Evolutionary conservation across 2,113 vertebrate genomes (phyloP), one percentile per base, ranked within the genome.

Genomic region (Dissostichus mawsoni): DNA sequence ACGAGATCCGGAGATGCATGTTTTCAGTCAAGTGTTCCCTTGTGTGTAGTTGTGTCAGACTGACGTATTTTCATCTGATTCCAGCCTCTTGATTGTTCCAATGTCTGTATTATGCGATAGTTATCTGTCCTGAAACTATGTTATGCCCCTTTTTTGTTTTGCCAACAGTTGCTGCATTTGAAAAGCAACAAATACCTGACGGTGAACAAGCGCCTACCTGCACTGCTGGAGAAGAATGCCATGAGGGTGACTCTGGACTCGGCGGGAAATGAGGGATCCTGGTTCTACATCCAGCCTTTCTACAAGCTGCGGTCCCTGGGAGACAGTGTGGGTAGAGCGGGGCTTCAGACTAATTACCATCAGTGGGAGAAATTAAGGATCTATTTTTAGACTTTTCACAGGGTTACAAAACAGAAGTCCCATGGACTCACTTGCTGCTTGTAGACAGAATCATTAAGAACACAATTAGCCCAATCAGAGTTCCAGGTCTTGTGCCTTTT

Each of bases 161-260:
- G 6, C 78, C 90, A 90, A 84, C 94, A 99, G 98, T 93, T 99
- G 90, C 94, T 99, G 90, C 98, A 99, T 85, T 93, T 99, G 93
- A 99, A 99, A 94, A 99, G 98, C 92, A 99, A 99, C 92, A 99
- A 99, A 89, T 99, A 99, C 90, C 94, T 99, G 82, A 99, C 98
- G 0, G 98, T 99, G 92, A 99, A 99, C 92, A 99, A 99, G 93
- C 96, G 98, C 48, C 96, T 99, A 6, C 98, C 98, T 25, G 98
- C 98, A 0, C 93, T 99, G 29, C 90, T 99, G 57, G 98, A 99
- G 95, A 99, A 99, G 94, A 99, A 99, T 8, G 98, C 98, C 80
- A 99, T 99, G 98, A 94, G 98, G 41, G 98, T 99, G 79, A 99
- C 98, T 0, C 83, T 99, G 95, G 98, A 99, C 20, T 98, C 97